phyloP scores from a whole-genome alignment of 1,140 invertebrate genomes.

The Lethrus apterus region DNA sequence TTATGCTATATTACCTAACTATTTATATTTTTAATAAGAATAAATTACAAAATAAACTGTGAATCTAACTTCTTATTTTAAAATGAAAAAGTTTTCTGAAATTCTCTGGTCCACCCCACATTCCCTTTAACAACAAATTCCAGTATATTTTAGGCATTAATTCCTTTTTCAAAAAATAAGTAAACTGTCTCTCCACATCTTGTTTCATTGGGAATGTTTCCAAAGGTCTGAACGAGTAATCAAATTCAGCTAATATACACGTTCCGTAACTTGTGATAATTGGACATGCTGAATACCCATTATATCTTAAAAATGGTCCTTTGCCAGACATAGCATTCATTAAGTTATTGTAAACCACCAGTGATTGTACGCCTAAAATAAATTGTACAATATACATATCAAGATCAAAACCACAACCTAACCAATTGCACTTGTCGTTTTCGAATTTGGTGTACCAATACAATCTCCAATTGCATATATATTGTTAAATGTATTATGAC shows the following conservation, averaged over 20 bases:
- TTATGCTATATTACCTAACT: no score
- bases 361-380: not conserved
- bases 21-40: no score
- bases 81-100: not conserved
- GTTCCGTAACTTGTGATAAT: conserved; percentile 1
- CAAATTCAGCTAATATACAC: conserved; percentile 3
- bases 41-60: no score
- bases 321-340: not conserved
- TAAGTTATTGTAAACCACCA: conserved; percentile 1
- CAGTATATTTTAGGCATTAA: conserved; percentile 4
- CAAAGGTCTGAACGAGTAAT: not conserved
- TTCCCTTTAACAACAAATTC: conserved; percentile 1
- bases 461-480: not conserved
- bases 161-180: not conserved
- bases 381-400: not conserved
- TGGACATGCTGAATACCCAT: not conserved
- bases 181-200: not conserved
- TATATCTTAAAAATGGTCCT: not conserved
- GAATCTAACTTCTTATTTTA: not conserved
- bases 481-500: conserved; percentile 1
- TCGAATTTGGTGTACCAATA: not conserved
- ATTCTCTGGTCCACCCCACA: not conserved
- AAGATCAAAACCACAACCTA: no score
- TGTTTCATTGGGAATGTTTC: not conserved
- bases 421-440: not conserved